Conservation (phyloP, 2,888 invertebrate species). For the Calliscelio sp. region DNA sequence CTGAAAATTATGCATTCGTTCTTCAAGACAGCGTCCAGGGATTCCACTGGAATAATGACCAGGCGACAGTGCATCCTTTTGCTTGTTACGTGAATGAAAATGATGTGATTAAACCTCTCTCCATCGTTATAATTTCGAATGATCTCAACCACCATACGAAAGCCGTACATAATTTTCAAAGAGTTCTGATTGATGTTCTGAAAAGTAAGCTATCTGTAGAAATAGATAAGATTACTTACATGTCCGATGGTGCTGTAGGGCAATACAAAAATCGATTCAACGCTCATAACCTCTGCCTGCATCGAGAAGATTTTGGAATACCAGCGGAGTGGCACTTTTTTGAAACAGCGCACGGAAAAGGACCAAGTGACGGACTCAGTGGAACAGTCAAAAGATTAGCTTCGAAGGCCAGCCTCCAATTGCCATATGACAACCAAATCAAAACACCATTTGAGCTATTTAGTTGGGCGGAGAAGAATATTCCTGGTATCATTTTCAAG, state of each 20-base stretch:
- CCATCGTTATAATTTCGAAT: slow-evolving; percentile 68
- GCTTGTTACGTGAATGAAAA: background rate
- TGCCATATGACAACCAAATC: slow-evolving; percentile 49
- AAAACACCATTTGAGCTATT: slow-evolving; percentile 39
- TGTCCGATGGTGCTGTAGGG: slow-evolving; percentile 53
- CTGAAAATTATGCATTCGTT: slow-evolving; percentile 66
- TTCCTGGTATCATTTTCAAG: slow-evolving; percentile 15
- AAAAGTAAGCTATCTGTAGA: slow-evolving; percentile 1
- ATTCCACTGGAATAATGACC: slow-evolving; percentile 65
- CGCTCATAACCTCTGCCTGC: slow-evolving; percentile 4
- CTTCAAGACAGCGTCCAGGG: slow-evolving; percentile 63
- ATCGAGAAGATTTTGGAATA: slow-evolving; percentile 50
- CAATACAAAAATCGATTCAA: slow-evolving; percentile 52
- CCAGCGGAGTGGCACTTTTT: slow-evolving; percentile 48
- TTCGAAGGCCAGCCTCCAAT: slow-evolving; percentile 37
- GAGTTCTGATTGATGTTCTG: slow-evolving; percentile 11
- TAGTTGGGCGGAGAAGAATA: slow-evolving; percentile 42
- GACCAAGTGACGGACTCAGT: slow-evolving; percentile 53
- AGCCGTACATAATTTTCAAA: slow-evolving; percentile 58
- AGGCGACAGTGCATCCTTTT: slow-evolving; percentile 69
- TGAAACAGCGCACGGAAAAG: slow-evolving; percentile 27
- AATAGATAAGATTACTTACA: slow-evolving; percentile 22
- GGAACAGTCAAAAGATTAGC: slow-evolving; percentile 54
- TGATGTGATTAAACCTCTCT: slow-evolving; percentile 1
- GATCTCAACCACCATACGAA: slow-evolving; percentile 59